Evolutionary conservation across 2,113 vertebrate genomes (phyloP).

Genomic region (Pantherophis guttatus): DNA sequence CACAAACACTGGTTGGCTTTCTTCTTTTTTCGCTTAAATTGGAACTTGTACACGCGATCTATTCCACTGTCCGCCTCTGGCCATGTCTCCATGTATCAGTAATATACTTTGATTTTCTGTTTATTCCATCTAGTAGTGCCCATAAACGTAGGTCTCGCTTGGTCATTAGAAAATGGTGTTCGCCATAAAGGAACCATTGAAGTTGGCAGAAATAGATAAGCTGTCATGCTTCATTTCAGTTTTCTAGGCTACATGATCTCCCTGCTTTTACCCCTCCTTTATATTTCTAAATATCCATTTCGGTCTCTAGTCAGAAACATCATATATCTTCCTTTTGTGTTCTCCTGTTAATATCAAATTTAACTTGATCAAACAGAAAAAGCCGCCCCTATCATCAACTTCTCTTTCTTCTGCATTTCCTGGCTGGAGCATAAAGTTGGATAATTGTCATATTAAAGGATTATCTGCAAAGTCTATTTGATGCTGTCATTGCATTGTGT

Average conservation of each 20-base stretch:
- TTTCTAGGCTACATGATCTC: background rate
- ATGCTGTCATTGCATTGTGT: background rate
- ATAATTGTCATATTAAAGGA: background rate
- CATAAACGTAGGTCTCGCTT: background rate
- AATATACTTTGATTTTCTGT: background rate
- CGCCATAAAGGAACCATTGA: background rate
- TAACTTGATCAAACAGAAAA: background rate
- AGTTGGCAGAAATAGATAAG: background rate
- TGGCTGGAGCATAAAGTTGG: background rate
- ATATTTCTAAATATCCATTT: background rate
- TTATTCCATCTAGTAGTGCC: background rate
- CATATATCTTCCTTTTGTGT: background rate
- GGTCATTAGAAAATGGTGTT: background rate
- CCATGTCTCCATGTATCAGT: background rate
- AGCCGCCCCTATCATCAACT: background rate
- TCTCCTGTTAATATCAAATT: background rate
- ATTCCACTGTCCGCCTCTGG: background rate
- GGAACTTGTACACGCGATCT: background rate
- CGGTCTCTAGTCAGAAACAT: background rate
- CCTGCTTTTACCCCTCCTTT: background rate
- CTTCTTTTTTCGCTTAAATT: background rate
- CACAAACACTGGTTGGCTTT: background rate
- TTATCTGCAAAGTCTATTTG: background rate
- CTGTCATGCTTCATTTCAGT: background rate
- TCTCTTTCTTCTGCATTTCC: background rate